Conservation (phyloP, 2,797 vertebrate genomes). For the Paguma larvata region DNA sequence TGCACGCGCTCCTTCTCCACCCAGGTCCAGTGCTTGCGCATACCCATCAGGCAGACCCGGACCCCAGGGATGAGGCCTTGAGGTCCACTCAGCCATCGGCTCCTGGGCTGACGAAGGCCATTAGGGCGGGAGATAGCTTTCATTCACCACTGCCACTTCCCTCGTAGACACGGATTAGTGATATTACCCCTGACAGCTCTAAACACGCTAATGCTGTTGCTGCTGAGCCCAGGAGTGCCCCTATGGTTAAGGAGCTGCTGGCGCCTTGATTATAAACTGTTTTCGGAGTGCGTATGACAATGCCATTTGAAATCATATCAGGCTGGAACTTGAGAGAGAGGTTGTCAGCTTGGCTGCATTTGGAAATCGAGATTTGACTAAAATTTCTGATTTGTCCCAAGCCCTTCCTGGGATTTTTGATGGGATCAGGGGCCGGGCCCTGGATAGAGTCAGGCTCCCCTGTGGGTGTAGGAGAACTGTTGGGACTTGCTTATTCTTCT, state of each 20-base stretch:
- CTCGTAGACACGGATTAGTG: background rate
- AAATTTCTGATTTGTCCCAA: conserved; percentile 35
- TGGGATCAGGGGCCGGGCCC: background rate
- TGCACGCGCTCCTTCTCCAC: background rate
- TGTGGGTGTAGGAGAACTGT: rapidly evolving
- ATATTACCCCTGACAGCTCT: conserved; percentile 55
- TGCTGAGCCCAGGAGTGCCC: conserved; percentile 23
- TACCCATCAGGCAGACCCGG: background rate
- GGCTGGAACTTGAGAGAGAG: conserved; percentile 48
- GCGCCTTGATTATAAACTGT: background rate
- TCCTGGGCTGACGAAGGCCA: background rate
- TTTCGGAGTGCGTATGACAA: background rate
- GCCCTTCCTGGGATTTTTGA: background rate
- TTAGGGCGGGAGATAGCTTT: background rate
- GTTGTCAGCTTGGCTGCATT: background rate
- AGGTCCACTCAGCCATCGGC: background rate
- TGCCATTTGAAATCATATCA: conserved; percentile 46
- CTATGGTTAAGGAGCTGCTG: background rate
- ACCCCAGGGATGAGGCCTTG: background rate
- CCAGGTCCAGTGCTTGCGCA: rapidly evolving
- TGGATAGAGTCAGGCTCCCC: background rate
- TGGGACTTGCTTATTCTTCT: background rate
- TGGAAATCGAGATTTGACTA: conserved; percentile 43
- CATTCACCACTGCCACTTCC: conserved; percentile 41
- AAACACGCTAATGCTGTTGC: background rate